Conservation (phyloP, 2,113 vertebrate genomes). For the Melanerpes aurifrons region DNA sequence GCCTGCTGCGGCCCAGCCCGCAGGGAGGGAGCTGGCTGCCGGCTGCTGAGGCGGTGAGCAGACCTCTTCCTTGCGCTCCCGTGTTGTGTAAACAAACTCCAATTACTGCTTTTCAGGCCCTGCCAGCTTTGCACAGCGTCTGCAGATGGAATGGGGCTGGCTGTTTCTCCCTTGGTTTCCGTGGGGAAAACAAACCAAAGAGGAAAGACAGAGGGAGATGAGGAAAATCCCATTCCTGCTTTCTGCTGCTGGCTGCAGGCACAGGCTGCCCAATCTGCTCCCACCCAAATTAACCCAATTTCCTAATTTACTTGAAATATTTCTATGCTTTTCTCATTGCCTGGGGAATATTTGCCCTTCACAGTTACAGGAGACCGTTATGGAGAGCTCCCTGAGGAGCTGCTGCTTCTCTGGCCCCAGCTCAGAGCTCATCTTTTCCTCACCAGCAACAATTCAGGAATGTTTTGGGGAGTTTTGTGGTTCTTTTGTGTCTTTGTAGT, state of each 20-base stretch:
- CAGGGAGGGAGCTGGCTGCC: not conserved
- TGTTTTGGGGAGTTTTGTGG: not conserved
- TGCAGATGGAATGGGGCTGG: not conserved
- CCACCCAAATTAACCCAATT: slow-evolving; percentile 54
- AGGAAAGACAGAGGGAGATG: slow-evolving; percentile 1
- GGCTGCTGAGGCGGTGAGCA: not conserved
- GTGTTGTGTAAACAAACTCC: slow-evolving; percentile 43
- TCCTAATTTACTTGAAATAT: slow-evolving; percentile 34
- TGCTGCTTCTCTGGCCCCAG: not conserved
- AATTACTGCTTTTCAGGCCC: not conserved
- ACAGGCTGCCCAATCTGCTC: not conserved
- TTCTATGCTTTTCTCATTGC: slow-evolving; percentile 7
- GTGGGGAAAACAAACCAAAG: not conserved
- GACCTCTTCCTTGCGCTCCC: slow-evolving; percentile 34
- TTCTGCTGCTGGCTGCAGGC: slow-evolving; percentile 40
- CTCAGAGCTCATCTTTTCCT: not conserved
- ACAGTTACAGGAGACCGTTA: not conserved
- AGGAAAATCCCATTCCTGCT: slow-evolving; percentile 49
- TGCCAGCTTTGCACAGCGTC: not conserved
- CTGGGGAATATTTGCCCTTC: slow-evolving; percentile 43
- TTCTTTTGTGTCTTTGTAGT: not conserved
- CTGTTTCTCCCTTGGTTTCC: not conserved
- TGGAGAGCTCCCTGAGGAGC: not conserved
- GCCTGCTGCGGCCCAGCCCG: not conserved
- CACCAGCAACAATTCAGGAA: not conserved